Evolutionary conservation across 2,113 vertebrate species (phyloP).

Genomic region (Burhinus oedicnemus): DNA sequence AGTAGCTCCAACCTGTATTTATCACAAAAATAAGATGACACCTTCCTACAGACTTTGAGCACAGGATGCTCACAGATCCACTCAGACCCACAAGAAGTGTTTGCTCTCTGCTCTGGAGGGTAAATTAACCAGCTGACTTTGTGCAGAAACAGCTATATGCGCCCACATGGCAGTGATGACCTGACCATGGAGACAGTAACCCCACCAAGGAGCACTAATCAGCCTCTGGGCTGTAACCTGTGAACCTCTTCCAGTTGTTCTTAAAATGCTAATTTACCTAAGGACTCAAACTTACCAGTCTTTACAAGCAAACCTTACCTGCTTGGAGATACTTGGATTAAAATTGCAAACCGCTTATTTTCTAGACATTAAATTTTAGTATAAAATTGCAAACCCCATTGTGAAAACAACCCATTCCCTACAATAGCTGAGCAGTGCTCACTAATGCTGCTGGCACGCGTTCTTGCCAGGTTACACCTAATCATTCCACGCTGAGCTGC

Average conservation of each 20-base stretch:
- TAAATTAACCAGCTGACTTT: background rate
- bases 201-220: background rate
- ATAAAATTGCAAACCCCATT: conserved; percentile 9
- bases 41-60: background rate
- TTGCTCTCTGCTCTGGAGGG: background rate
- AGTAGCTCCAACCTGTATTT: background rate
- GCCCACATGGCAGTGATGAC: background rate
- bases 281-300: background rate
- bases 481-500: background rate
- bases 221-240: background rate
- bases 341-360: background rate
- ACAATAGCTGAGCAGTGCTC: background rate
- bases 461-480: background rate
- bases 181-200: background rate
- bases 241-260: background rate
- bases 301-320: background rate
- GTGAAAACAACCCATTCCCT: conserved; percentile 9
- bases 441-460: background rate
- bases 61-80: background rate
- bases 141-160: accelerated
- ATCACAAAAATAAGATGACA: background rate
- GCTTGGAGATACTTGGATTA: background rate
- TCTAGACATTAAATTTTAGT: conserved; percentile 17
- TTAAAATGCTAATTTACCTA: background rate
- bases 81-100: background rate